Evolutionary conservation across 1,140 invertebrate genomes (phyloP).

Genomic region (Heliconius nattereri): DNA sequence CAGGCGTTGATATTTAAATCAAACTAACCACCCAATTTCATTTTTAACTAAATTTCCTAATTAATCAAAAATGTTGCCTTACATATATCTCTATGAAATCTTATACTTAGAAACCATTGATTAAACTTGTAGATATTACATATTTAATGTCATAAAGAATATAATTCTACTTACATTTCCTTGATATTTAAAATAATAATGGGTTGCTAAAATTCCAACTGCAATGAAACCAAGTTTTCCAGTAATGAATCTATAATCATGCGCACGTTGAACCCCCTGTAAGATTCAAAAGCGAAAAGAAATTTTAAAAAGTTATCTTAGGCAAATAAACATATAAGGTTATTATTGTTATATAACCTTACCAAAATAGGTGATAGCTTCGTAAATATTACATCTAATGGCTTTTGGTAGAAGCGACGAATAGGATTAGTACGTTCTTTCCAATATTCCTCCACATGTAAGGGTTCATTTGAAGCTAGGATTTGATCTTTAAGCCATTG

Average conservation of each 20-base stretch:
- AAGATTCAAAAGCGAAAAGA: slow-evolving; percentile 41
- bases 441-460: slow-evolving; percentile 84
- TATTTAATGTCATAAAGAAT: too few species aligned
- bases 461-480: slow-evolving; percentile 87
- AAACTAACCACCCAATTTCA: too few species aligned
- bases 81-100: too few species aligned
- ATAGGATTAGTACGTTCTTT: slow-evolving; percentile 88
- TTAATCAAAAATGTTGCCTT: too few species aligned
- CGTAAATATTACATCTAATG: slow-evolving; percentile 85
- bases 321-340: slow-evolving; percentile 37
- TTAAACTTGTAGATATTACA: too few species aligned
- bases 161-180: slow-evolving; percentile 83
- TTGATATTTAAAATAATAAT: slow-evolving; percentile 92
- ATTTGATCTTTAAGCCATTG: slow-evolving; percentile 92
- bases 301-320: neutral
- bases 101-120: too few species aligned
- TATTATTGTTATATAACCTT: slow-evolving; percentile 72
- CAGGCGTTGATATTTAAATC: too few species aligned
- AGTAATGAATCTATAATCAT: slow-evolving; percentile 82
- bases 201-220: slow-evolving; percentile 75
- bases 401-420: slow-evolving; percentile 87
- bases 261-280: slow-evolving; percentile 82
- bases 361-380: slow-evolving; percentile 82
- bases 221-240: slow-evolving; percentile 83
- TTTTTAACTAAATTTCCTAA: too few species aligned